Base-by-base conservation (phyloP, 1,140 invertebrate species). In the Neuroterus valhalla region DNA sequence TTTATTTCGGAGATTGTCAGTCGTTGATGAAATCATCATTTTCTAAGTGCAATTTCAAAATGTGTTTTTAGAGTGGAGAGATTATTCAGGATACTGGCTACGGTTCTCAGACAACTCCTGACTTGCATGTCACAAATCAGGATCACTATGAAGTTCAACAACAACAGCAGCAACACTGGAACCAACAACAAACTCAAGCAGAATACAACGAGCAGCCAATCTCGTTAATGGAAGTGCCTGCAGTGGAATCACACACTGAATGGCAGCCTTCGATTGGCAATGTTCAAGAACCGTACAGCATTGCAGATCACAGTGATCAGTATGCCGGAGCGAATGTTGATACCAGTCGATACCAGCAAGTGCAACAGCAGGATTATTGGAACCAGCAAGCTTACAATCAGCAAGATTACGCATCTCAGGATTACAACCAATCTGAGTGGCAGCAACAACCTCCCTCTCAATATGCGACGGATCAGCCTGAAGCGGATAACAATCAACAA, bases 351-450 rank as follows among this genome's bases (percentile, higher is more conserved):
- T 87, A 89, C 48, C 86, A 89, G 21, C 84, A 85, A 50, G 26
- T 81, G n/a, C 86, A 86, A 70, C 86, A 87, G 21, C 87, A 88
- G 74, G 86, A 89, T 76, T 90, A 87, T 81, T 90, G 87, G 86
- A 80, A 75, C 45, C 88, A 91, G 55, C 85, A 88, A 6, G 83
- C 85, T 15, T 89, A 91, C 73, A 81, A 85, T 72, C 81, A 86
- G 48, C 85, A 78, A 31, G 84, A 87, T 66, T 88, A 84, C 43
- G 31, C 71, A 6, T 74, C 55, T 66, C 81, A 82, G 2, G 84
- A 84, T 21, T 72, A 78, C 26, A 38, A 23, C 0, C 73, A 79
- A 4, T 31, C 78, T 8, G 85, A 87, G 6, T 89, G 88, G 87
- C 86, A 87, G 15, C 82, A 87, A 26, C 81, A 83, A 6, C 21